Evolutionary conservation across 2,888 invertebrate genomes (phyloP), one percentile per base, ranked within the genome.

Genomic region (Pollenia labialis): DNA sequence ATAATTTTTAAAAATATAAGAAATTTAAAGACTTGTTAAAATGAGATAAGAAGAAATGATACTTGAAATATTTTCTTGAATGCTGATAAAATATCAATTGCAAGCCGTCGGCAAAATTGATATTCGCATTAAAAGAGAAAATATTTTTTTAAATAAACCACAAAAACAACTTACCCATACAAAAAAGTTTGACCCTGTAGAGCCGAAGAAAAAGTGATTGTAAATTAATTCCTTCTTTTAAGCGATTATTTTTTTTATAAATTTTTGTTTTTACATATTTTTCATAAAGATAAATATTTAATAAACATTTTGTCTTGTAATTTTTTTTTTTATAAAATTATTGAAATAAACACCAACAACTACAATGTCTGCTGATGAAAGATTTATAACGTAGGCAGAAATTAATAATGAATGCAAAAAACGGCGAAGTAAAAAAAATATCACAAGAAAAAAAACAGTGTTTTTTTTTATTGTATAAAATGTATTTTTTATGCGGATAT

Each of bases 381-480:
- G 83, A 87, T 87, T 87, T 87, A 87, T 87, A 84, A 84, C 71
- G 80, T 71, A 44, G 83, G 83, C 80, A 58, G 86, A 80, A 72
- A 66, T 81, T 87, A 87, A 81, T 74, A 81, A 84, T 87, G 77
- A 74, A 81, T 74, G 79, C 82, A 81, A 66, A 81, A 76, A 50
- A 40, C 81, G 69, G 68, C 23, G 46, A 74, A 44, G n/a, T 50
- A 62, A 52, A 48, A 68, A 76, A 69, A 60, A 77, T 48, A 66
- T 72, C 68, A 74, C 79, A 58, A 66, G 23, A 58, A 71, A 68
- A 56, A 56, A 81, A 42, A 69, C 48, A 75, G 18, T 0, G 32
- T 32, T 54, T 32, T 44, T 32, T 44, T 60, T 40, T 64, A 83
- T 69, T 75, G 44, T 69, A 54, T 66, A 72, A 74, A 62, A 64